phyloP scores from a whole-genome alignment of 2,113 vertebrate genomes.

The Ceyx margarethae region DNA sequence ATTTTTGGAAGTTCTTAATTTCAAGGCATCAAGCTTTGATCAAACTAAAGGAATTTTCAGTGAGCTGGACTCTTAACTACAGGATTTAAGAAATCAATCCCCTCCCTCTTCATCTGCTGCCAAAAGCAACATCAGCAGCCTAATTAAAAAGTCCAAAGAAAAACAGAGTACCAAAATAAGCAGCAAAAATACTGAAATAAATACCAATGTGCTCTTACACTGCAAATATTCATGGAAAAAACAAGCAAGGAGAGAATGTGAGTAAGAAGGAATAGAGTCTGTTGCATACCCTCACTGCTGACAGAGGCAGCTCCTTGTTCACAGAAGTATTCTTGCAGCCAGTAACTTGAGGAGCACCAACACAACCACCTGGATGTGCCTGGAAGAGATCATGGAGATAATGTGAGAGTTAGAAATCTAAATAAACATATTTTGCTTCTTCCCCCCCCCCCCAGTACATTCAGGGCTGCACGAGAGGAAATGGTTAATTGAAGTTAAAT shows the following conservation, averaged over 20 bases:
- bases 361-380: neutral
- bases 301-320: neutral
- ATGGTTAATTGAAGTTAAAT: neutral
- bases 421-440: neutral
- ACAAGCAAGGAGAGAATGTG: neutral
- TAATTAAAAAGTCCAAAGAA: neutral
- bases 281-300: neutral
- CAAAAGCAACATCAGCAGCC: neutral
- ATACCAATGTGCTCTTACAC: neutral
- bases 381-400: neutral
- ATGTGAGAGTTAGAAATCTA: neutral
- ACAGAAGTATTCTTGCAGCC: fast-evolving
- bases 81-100: neutral
- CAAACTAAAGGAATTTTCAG: neutral
- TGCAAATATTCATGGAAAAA: neutral
- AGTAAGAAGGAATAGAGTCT: neutral
- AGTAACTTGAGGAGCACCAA: neutral
- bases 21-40: neutral
- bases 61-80: neutral
- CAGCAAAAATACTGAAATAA: neutral
- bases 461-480: neutral
- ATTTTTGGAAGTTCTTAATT: neutral
- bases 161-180: neutral
- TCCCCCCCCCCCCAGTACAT: neutral
- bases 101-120: neutral